Conservation (phyloP, 2,113 vertebrate species). For the Pluvialis apricaria region DNA sequence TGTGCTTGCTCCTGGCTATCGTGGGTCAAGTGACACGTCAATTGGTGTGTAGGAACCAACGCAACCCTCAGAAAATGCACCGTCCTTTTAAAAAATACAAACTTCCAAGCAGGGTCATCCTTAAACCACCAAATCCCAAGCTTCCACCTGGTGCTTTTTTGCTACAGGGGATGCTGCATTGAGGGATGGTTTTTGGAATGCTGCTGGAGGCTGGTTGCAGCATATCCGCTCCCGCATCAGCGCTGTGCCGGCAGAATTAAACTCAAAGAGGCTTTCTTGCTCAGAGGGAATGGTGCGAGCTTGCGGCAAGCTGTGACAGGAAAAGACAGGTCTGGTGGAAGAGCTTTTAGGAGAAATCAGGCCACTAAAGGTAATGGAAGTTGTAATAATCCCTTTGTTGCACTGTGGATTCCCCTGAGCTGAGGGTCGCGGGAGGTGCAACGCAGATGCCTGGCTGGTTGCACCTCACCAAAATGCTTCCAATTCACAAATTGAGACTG, state of each 20-base stretch:
- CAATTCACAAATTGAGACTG: not conserved
- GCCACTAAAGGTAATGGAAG: not conserved
- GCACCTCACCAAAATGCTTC: not conserved
- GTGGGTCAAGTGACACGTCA: fast-evolving
- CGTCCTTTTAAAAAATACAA: not conserved
- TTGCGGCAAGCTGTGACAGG: not conserved
- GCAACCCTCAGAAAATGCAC: not conserved
- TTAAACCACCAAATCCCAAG: not conserved
- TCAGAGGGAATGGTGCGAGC: not conserved
- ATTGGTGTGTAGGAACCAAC: fast-evolving
- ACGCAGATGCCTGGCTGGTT: fast-evolving
- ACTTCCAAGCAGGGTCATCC: not conserved
- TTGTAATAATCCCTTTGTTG: not conserved
- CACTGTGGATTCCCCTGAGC: not conserved
- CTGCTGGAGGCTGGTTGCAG: not conserved
- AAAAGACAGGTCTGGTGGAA: not conserved
- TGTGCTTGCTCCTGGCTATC: not conserved
- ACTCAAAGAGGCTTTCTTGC: not conserved
- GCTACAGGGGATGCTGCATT: fast-evolving
- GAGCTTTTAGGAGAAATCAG: not conserved
- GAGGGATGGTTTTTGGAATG: not conserved
- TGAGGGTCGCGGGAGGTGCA: fast-evolving
- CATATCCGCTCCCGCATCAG: fast-evolving
- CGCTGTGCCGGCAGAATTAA: not conserved
- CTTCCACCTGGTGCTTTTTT: not conserved